Evolutionary conservation across 2,113 vertebrate genomes (phyloP), one percentile per base, ranked within the genome.

Genomic region (Stigmatopora nigra): DNA sequence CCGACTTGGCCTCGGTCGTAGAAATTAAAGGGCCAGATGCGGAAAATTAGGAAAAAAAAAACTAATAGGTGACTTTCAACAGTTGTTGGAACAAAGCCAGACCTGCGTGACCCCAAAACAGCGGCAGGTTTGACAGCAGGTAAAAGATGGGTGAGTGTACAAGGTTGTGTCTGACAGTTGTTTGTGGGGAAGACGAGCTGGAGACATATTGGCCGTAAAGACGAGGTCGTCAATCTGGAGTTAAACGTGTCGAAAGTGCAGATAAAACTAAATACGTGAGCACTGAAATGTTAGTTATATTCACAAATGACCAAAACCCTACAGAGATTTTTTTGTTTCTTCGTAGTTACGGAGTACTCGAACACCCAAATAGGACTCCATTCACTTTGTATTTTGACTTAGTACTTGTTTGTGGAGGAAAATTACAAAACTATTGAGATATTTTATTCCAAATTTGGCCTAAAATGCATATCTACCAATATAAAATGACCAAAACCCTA

Each of bases 401-500:
- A 2, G 2, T 31, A 31, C 25, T 31, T 31, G 25, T 31, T 31
- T 31, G 25, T 31, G 25, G 3, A 31, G 25, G 25, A 31, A 2
- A 2, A 31, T 31, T 31, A 31, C 25, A 31, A 31, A 31, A 31
- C 25, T 31, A 3, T 31, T 3, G 25, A 31, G 25, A 31, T 31
- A 31, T 31, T 31, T 31, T 31, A 31, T 31, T 31, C 25, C 25
- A 31, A 31, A 31, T 31, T 31, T 31, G 2, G 25, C 25, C 3
- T 46, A 15, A 56, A 56, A 56, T 5, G 14, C n/a, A 56, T 15
- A 56, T 15, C 25, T 13, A 25, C 7, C n/a, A n/a, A n/a, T n/a
- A n/a, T n/a, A n/a, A 64, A 52, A 76, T 66, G 68, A 74, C 78
- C 71, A 35, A 63, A 17, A 81, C 67, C 52, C 63, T 45, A 59